phyloP scores from a whole-genome alignment of 2,888 invertebrate genomes.

The Cremastinae sp. region DNA sequence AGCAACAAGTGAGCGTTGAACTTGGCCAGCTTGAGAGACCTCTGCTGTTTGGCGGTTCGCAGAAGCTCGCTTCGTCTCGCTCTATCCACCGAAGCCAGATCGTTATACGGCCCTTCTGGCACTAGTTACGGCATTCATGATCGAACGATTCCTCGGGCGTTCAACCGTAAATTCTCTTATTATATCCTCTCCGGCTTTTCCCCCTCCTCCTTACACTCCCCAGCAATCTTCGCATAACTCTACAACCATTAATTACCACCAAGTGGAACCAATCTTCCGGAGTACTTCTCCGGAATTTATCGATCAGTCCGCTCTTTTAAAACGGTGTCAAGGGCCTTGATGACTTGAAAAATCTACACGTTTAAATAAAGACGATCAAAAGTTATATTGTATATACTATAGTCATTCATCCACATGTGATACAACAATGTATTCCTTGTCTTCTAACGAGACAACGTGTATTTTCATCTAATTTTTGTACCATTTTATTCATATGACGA shows the following conservation, averaged over 20 bases:
- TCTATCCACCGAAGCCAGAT: conserved; percentile 24
- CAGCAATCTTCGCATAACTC: conserved; percentile 29
- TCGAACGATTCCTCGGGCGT: conserved; percentile 38
- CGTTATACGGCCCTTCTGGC: conserved; percentile 25
- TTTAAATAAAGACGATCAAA: no score
- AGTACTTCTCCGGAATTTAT: conserved; percentile 28
- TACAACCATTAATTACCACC: conserved; percentile 12
- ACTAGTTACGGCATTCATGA: conserved; percentile 46
- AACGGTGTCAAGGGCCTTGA: background rate
- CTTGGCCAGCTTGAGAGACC: conserved; percentile 44
- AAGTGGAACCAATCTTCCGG: conserved; percentile 4
- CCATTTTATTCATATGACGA: no score
- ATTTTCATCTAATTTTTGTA: no score
- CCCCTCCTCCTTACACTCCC: conserved; percentile 1
- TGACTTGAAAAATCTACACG: no score
- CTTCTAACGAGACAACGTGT: no score
- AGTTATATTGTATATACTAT: no score
- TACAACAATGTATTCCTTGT: no score
- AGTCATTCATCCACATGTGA: no score
- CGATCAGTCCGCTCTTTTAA: background rate
- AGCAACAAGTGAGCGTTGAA: conserved; percentile 57
- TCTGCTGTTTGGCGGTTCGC: conserved; percentile 27
- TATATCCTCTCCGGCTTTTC: conserved; percentile 6
- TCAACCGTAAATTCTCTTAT: conserved; percentile 36
- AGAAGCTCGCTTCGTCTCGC: conserved; percentile 16